Evolutionary conservation across 2,888 invertebrate genomes (phyloP), one percentile per base, ranked within the genome.

Genomic region (Alviniconcha strummeri): DNA sequence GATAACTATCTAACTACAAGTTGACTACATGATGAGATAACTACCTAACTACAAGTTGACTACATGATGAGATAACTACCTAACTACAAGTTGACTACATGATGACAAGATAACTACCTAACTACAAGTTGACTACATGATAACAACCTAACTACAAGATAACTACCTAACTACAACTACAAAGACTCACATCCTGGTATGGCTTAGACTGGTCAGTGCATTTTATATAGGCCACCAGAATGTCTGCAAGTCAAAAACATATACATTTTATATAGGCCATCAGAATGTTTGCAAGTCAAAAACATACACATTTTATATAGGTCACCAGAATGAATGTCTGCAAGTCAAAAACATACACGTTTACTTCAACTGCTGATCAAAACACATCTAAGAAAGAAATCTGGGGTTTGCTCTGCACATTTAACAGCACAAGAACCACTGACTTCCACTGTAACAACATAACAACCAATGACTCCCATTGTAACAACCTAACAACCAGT

Each of bases 111-210:
- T 36, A 0, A 36, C 36, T 36, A 36, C 36, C 36, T 36, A 36
- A 36, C 36, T 3, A 36, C 36, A 36, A 36, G 36, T 1, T 36
- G 36, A 3, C 36, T 36, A 36, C 36, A 36, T 36, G n/a, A n/a
- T n/a, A n/a, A n/a, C n/a, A n/a, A n/a, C n/a, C n/a, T n/a, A 36
- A 36, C 36, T 36, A 36, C 36, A 36, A 36, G 36, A 36, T 36
- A 36, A 36, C 36, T 36, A 36, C 36, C 36, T 36, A 15, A 69
- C 15, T 17, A 69, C 69, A 17, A n/a, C 17, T n/a, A 69, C 36
- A 77, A 19, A 56, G 67, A 79, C 85, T 76, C 85, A 90, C 90
- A 87, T 84, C 74, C 19, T 74, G 86, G 84, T 83, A 88, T 60
- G 83, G 86, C 67, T 84, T 79, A 5, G 82, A 60, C 9, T 55